phyloP scores from a whole-genome alignment of 2,888 invertebrate species.

The Perizoma flavofasciatum region DNA sequence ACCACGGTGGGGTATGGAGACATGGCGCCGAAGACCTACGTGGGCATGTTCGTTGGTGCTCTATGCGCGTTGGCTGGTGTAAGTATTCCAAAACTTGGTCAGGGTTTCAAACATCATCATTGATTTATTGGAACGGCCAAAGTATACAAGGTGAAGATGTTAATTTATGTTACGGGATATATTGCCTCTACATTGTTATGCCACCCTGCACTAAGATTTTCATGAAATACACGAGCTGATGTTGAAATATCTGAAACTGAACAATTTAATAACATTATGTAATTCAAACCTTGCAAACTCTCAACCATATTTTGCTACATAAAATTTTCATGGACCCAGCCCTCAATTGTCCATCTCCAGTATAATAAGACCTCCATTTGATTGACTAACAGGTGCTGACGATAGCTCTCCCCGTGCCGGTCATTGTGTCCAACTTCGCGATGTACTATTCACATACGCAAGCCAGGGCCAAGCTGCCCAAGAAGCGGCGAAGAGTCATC shows the following conservation, averaged over 20 bases:
- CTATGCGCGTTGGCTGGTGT: slow-evolving; percentile 99
- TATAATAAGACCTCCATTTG: slow-evolving; percentile 24
- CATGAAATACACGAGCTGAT: slow-evolving; percentile 11
- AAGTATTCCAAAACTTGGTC: slow-evolving; percentile 52
- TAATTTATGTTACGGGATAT: too few species aligned
- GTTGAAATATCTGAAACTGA: slow-evolving; percentile 21
- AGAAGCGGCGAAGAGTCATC: slow-evolving; percentile 97
- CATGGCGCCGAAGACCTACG: slow-evolving; percentile 99
- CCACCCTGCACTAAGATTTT: too few species aligned
- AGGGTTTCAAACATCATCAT: not conserved
- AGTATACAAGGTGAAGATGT: too few species aligned
- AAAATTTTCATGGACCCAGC: slow-evolving; percentile 35
- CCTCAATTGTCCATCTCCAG: slow-evolving; percentile 29
- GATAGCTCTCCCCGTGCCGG: slow-evolving; percentile 99
- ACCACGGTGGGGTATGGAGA: slow-evolving; percentile 99
- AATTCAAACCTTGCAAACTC: slow-evolving; percentile 34
- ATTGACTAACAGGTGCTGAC: slow-evolving; percentile 86
- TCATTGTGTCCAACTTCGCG: slow-evolving; percentile 99
- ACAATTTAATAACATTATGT: slow-evolving; percentile 29
- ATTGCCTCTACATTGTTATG: too few species aligned
- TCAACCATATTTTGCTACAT: slow-evolving; percentile 35
- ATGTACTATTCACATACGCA: slow-evolving; percentile 98
- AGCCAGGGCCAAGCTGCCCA: slow-evolving; percentile 99
- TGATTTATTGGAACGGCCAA: too few species aligned
- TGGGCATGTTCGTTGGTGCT: slow-evolving; percentile 99